Percentiles rank a stretch among this genome's conserved stretches.
Evolutionary conservation across 2,797 vertebrate genomes (phyloP).

Genomic region (Graptemys geographica): DNA sequence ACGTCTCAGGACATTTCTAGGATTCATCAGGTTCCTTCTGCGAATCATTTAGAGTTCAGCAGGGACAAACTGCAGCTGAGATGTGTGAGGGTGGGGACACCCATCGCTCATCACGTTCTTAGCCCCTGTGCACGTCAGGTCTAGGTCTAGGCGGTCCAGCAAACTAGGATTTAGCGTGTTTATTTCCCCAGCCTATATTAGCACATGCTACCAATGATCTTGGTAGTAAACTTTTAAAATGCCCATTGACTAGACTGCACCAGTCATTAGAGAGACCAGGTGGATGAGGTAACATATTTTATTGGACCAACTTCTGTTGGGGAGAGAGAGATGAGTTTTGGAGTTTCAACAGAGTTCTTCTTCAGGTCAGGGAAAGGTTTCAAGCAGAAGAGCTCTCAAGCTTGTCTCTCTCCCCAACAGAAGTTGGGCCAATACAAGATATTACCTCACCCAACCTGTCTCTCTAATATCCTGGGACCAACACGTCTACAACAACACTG

Average conservation of each 20-base stretch:
- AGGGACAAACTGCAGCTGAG: not conserved
- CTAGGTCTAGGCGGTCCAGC: not conserved
- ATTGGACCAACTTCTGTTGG: not conserved
- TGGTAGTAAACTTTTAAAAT: constrained; percentile 28
- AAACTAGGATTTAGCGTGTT: not conserved
- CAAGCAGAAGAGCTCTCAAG: not conserved
- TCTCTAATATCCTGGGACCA: not conserved
- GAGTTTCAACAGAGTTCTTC: not conserved
- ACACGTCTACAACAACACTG: not conserved
- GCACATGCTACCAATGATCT: not conserved
- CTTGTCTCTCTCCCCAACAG: not conserved
- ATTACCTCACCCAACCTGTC: not conserved
- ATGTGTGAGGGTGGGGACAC: not conserved
- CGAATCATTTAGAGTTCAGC: not conserved
- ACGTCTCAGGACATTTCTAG: not conserved
- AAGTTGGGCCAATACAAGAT: not conserved
- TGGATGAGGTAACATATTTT: not conserved
- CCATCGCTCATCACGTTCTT: not conserved
- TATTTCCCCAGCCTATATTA: not conserved
- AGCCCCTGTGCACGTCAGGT: not conserved
- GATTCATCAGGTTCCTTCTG: not conserved
- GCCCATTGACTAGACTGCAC: not conserved
- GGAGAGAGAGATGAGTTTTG: too few species aligned
- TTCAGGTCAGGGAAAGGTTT: not conserved
- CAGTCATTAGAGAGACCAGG: not conserved